Evolutionary conservation across 1,140 invertebrate species (phyloP).

Genomic region (Drosophila baimaii): DNA sequence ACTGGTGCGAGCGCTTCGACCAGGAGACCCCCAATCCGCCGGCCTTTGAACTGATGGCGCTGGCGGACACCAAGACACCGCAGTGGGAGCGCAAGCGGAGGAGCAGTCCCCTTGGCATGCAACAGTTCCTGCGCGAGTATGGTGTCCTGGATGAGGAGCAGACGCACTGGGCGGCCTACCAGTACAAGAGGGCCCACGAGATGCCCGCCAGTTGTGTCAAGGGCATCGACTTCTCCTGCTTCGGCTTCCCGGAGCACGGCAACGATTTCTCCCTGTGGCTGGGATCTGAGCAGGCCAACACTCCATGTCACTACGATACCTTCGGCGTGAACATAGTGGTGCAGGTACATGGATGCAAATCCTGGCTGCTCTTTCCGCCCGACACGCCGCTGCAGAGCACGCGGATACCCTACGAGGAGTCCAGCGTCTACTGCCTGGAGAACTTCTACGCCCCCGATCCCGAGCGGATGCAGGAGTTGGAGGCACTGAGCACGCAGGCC

Average conservation of each 20-base stretch:
- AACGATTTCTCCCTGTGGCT: conserved; percentile 95
- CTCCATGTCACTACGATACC: conserved; percentile 96
- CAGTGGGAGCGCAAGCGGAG: conserved; percentile 91
- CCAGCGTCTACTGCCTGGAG: conserved; percentile 95
- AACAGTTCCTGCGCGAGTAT: conserved; percentile 86
- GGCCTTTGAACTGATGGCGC: conserved; percentile 84
- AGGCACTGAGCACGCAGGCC: conserved; percentile 41
- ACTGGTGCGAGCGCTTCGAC: conserved; percentile 85
- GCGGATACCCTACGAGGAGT: conserved; percentile 98
- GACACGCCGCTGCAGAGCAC: conserved; percentile 90
- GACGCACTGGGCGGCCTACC: conserved; percentile 86
- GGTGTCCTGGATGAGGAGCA: conserved; percentile 65
- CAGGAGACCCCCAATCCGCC: conserved; percentile 64
- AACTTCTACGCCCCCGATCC: conserved; percentile 89
- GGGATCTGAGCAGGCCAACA: conserved; percentile 94
- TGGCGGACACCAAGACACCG: conserved; percentile 86
- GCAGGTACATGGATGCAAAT: conserved; percentile 95
- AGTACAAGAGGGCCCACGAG: conserved; percentile 82
- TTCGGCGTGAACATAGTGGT: conserved; percentile 97
- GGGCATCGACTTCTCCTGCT: conserved; percentile 80
- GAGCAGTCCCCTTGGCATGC: conserved; percentile 86
- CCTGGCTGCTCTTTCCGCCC: conserved; percentile 97
- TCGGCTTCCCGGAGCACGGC: conserved; percentile 89
- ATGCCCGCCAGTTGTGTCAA: conserved; percentile 54
- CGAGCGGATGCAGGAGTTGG: conserved; percentile 20